A percentile compares a stretch with the other conserved stretches of the same genome.
Evolutionary conservation across 2,797 vertebrate genomes (phyloP).

Genomic region (Potorous gilbertii): DNA sequence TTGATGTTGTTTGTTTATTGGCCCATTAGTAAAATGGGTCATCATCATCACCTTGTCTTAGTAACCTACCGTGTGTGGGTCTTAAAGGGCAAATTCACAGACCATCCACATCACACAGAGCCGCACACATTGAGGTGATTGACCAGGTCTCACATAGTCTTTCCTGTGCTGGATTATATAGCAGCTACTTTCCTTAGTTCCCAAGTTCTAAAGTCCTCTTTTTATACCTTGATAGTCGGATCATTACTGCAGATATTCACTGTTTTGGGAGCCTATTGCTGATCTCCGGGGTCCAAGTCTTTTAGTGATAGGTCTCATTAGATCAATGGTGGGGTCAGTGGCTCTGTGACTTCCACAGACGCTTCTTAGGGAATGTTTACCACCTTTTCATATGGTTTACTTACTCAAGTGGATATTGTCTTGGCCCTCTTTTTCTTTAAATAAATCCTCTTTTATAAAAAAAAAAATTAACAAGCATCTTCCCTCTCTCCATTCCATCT

Average conservation of each 20-base stretch:
- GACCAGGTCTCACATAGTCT: background rate
- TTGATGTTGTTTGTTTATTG: background rate
- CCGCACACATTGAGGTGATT: background rate
- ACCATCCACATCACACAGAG: too few species aligned
- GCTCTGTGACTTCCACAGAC: background rate
- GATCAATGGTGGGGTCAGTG: background rate
- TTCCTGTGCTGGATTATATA: background rate
- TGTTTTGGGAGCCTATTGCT: background rate
- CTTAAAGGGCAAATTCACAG: too few species aligned
- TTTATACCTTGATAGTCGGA: background rate
- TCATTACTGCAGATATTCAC: background rate
- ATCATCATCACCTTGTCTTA: too few species aligned
- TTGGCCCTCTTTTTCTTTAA: background rate
- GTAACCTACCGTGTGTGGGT: too few species aligned
- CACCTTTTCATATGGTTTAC: background rate
- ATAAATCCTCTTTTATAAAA: background rate
- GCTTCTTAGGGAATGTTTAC: background rate
- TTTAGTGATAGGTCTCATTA: background rate
- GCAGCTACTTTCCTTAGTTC: background rate
- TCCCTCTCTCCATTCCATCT: background rate
- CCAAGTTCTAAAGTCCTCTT: background rate
- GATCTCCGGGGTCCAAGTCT: background rate
- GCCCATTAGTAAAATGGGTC: too few species aligned
- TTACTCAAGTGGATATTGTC: background rate
- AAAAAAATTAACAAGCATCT: background rate